Conservation (phyloP, 1,140 invertebrate genomes). For the Trinorchestia longiramus region DNA sequence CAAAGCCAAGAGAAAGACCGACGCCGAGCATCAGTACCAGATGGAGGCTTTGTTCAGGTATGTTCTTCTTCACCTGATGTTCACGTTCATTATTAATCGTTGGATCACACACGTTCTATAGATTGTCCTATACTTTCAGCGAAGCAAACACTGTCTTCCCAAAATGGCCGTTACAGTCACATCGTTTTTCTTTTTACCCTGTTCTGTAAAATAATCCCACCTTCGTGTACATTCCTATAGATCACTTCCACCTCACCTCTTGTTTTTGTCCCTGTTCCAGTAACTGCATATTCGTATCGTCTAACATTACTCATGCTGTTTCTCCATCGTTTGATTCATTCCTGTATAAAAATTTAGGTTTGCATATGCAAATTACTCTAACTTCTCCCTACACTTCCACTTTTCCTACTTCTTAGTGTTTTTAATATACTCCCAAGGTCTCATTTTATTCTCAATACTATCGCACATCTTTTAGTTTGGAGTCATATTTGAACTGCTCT, state of each 20-base stretch:
- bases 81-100: background rate
- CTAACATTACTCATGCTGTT: background rate
- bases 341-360: too few species aligned
- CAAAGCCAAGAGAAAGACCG: constrained; percentile 63
- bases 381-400: too few species aligned
- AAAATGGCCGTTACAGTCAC: background rate
- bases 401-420: too few species aligned
- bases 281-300: background rate
- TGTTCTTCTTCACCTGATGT: background rate
- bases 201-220: background rate
- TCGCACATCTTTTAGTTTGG: too few species aligned
- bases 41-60: constrained; percentile 65
- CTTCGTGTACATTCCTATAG: background rate
- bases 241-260: too few species aligned
- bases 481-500: too few species aligned
- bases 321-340: too few species aligned
- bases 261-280: background rate
- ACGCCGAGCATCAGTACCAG: constrained; percentile 60
- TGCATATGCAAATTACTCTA: background rate
- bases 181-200: background rate
- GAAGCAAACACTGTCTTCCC: background rate
- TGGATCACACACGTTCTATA: background rate
- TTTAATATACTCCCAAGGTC: too few species aligned
- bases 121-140: background rate
- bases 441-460: too few species aligned